Base-by-base conservation (phyloP, 2,113 vertebrate genomes). In the Podilymbus podiceps region DNA sequence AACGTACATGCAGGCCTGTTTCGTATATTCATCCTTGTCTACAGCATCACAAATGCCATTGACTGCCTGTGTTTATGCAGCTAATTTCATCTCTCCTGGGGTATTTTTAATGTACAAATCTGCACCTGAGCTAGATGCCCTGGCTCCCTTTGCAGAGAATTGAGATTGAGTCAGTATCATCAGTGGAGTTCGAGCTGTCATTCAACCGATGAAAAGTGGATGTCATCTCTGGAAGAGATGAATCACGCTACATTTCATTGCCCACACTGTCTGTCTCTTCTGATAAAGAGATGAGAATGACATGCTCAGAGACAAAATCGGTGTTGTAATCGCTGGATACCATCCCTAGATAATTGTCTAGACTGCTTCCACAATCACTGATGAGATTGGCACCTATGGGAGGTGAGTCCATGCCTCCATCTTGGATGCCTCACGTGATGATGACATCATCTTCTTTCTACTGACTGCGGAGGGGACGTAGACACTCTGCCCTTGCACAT, bases 401-500 rank as follows among this genome's bases (percentile, higher is more conserved):
- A 1, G 1, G 15, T 27, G 27, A 59, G 15, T 47, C 42, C 35
- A 11, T 33, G 28, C 30, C 46, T 31, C 31, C 0, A 0, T 63
- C 21, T 42, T 15, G 30, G 40, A 4, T 66, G 24, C 8, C 33
- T 79, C 55, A 28, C 3, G 1, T 0, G 1, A 62, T 13, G 53
- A 47, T 2, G 33, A 16, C 24, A 22, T 2, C 14, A 35, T 69
- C 30, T 20, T 66, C 68, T 85, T 60, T 38, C n/a, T 47, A 25
- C 52, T 18, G 42, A 4, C 60, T 28, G 5, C 56, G 8, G 27
- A 62, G 23, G 24, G 38, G 12, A 24, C 0, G 0, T 0, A 44
- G 40, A 31, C 7, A n/a, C 18, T 55, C 13, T 58, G 28, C 6
- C 44, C 35, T 75, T 22, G 11, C 42, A 28, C 21, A 56, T 25